Conservation (phyloP, 2,888 invertebrate species). For the Deilephila elpenor region DNA sequence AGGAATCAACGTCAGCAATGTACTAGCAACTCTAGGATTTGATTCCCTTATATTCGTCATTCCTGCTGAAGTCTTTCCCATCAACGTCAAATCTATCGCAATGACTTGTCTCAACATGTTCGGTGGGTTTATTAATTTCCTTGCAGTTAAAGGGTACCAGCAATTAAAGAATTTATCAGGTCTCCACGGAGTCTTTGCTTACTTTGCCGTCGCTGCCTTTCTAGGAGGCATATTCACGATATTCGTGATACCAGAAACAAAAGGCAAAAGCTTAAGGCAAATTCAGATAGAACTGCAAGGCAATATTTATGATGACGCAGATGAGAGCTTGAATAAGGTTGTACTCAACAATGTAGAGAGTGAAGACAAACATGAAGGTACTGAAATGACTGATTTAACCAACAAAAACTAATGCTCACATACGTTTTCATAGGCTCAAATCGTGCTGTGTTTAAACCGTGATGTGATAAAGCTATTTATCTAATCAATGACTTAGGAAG, state of each 20-base stretch:
- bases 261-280: slow-evolving; percentile 81
- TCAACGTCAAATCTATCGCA: slow-evolving; percentile 83
- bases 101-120: slow-evolving; percentile 78
- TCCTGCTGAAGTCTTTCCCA: slow-evolving; percentile 84
- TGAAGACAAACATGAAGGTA: slow-evolving; percentile 30
- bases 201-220: slow-evolving; percentile 76
- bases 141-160: slow-evolving; percentile 80
- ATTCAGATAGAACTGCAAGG: slow-evolving; percentile 82
- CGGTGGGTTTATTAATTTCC: slow-evolving; percentile 77
- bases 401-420: background rate
- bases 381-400: slow-evolving; percentile 29
- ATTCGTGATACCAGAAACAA: slow-evolving; percentile 83
- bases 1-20: slow-evolving; percentile 66
- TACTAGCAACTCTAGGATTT: slow-evolving; percentile 72
- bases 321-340: slow-evolving; percentile 42
- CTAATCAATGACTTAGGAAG: background rate
- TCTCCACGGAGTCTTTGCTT: slow-evolving; percentile 79
- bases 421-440: background rate
- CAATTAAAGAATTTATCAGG: slow-evolving; percentile 74
- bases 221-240: slow-evolving; percentile 76
- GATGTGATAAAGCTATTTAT: background rate
- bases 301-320: slow-evolving; percentile 50
- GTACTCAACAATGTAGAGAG: slow-evolving; percentile 20
- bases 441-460: background rate
- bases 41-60: slow-evolving; percentile 80